These are phyloP conservation scores for Papilio protenor DNA, from an alignment of 2,888 invertebrate genomes.

Conservation along the genomic window DNA sequence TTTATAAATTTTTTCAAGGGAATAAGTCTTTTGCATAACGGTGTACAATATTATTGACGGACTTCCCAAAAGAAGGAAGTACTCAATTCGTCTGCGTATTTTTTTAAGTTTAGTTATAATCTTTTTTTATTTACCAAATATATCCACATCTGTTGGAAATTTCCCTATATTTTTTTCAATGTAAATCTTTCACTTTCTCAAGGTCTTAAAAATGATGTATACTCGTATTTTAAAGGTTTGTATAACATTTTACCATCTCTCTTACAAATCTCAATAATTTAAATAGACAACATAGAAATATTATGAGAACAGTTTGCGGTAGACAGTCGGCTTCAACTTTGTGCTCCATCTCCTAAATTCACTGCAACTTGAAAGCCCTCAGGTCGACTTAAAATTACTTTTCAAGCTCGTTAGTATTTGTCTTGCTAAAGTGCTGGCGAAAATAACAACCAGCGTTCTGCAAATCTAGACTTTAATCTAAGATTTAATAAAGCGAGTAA, in stretches of 20 bases:
- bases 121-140: no score
- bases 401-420: conserved; percentile 36
- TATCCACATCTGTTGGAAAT: no score
- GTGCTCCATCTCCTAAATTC: conserved; percentile 24
- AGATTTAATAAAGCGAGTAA: background rate
- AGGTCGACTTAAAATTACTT: conserved; percentile 38
- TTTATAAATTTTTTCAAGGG: no score
- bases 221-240: background rate
- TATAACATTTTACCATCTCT: background rate
- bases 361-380: conserved; percentile 35
- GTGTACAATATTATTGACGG: no score
- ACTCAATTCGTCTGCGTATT: no score
- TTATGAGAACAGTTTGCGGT: conserved; percentile 13
- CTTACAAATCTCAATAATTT: background rate
- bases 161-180: no score
- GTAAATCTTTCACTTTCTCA: no score
- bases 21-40: no score
- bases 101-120: no score
- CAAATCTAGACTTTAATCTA: background rate
- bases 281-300: background rate
- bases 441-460: conserved; percentile 13
- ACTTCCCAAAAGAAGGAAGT: no score
- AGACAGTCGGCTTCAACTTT: conserved; percentile 28
- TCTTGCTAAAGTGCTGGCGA: conserved; percentile 19
- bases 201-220: no score